Percentiles rank a stretch among this genome's conserved stretches.
phyloP scores from a whole-genome alignment of 2,888 invertebrate species.

The Enchytraeus crypticus region DNA sequence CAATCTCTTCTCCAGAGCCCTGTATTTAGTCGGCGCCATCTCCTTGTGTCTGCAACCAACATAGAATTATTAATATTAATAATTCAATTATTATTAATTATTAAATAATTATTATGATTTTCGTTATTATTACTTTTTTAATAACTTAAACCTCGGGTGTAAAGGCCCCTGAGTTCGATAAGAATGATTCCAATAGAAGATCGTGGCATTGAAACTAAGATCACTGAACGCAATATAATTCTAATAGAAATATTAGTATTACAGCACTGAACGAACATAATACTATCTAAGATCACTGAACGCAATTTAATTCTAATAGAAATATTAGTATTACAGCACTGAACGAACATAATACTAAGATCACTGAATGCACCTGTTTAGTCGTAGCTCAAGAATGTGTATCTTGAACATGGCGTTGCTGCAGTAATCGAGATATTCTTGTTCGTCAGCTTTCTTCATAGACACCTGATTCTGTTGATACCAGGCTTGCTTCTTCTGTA shows the following conservation, averaged over 20 bases:
- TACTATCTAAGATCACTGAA: no score
- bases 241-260: no score
- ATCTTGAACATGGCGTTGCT: conserved; percentile 49
- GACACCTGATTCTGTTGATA: conserved; percentile 50
- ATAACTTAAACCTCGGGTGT: no score
- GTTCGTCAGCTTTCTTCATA: conserved; percentile 49
- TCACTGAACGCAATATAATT: no score
- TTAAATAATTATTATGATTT: not conserved
- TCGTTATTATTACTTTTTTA: not conserved
- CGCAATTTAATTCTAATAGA: no score
- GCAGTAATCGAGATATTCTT: conserved; percentile 48
- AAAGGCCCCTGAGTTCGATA: no score
- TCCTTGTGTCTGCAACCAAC: conserved; percentile 43
- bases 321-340: no score
- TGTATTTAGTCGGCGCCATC: conserved; percentile 47
- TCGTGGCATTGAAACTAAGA: no score
- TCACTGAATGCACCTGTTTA: conserved; percentile 49
- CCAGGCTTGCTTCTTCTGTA: conserved; percentile 49
- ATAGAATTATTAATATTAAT: not conserved
- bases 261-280: no score
- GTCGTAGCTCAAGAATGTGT: conserved; percentile 46
- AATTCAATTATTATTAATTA: not conserved
- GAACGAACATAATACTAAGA: no score
- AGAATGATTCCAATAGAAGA: no score
- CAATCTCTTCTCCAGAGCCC: conserved; percentile 35